Percentiles rank a stretch among this genome's conserved stretches.
phyloP scores from a whole-genome alignment of 2,113 vertebrate genomes.

The Xenopus tropicalis region UCB_Xtro_10.0 CM004444.2:130478001-130478500 shows the following conservation, averaged over 20 bases:
- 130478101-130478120: background rate
- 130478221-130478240: slow-evolving; percentile 29
- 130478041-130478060: too few relatives aligned
- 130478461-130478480: background rate
- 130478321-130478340: slow-evolving; percentile 14
- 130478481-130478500: too few relatives aligned
- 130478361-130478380: slow-evolving; percentile 11
- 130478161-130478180: slow-evolving; percentile 22
- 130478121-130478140: slow-evolving; percentile 29
- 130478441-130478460: background rate
- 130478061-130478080: too few relatives aligned
- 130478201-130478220: slow-evolving; percentile 14
- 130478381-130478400: slow-evolving; percentile 2
- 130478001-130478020: too few relatives aligned
- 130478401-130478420: background rate
- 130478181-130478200: slow-evolving; percentile 40
- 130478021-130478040: too few relatives aligned
- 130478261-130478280: slow-evolving; percentile 12
- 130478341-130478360: slow-evolving; percentile 8
- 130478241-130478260: slow-evolving; percentile 14
- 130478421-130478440: slow-evolving; percentile 5
- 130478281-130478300: slow-evolving; percentile 29
- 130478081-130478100: too few relatives aligned
- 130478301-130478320: slow-evolving; percentile 25
- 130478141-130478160: slow-evolving; percentile 36